phyloP scores from a whole-genome alignment of 1,140 invertebrate species.

The Vanessa tameamea region DNA sequence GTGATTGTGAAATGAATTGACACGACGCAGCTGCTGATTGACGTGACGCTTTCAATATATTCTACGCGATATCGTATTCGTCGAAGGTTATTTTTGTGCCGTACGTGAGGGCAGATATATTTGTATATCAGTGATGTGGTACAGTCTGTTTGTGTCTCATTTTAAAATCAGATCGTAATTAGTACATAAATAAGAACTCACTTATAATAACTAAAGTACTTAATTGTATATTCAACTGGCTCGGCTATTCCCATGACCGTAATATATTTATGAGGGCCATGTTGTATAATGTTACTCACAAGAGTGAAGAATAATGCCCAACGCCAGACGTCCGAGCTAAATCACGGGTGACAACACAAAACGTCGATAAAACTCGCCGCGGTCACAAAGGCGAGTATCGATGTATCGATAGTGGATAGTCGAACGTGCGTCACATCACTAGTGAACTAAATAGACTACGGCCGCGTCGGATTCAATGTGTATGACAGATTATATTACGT shows the following conservation, averaged over 20 bases:
- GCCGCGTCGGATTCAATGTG: constrained; percentile 19
- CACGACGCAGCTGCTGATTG: constrained; percentile 1
- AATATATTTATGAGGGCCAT: constrained; percentile 34
- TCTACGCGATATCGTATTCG: background rate
- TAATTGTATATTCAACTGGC: background rate
- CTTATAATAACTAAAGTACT: background rate
- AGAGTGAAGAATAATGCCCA: constrained; percentile 53
- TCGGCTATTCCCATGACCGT: constrained; percentile 1
- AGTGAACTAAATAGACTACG: constrained; percentile 9
- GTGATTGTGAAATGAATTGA: background rate
- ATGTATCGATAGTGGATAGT: constrained; percentile 27
- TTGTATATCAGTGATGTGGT: background rate
- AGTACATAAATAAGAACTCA: background rate
- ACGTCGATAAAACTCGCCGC: constrained; percentile 41
- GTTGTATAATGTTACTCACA: constrained; percentile 33
- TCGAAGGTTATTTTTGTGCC: background rate
- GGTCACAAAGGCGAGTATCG: constrained; percentile 37
- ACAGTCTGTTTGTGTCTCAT: background rate
- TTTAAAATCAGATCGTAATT: background rate
- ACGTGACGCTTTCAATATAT: background rate
- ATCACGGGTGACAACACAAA: constrained; percentile 44
- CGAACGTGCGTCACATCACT: constrained; percentile 12
- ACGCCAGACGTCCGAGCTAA: constrained; percentile 45
- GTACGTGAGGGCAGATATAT: background rate
- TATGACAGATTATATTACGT: constrained; percentile 23